Evolutionary conservation across 2,888 invertebrate species (phyloP).

Genomic region (Cinara cedri): DNA sequence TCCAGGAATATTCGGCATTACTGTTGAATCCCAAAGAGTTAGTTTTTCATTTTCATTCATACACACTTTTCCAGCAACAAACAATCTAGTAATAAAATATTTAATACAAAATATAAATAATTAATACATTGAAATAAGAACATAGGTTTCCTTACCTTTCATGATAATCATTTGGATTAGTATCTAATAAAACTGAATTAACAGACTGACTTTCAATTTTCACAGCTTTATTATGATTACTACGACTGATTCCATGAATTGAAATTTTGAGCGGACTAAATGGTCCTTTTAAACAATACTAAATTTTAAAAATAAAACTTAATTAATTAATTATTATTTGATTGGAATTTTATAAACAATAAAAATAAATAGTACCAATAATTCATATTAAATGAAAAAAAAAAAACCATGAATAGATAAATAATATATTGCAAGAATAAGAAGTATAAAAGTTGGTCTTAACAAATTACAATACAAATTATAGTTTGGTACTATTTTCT

Average conservation of each 20-base stretch:
- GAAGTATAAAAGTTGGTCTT: too few relatives aligned
- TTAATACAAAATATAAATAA: not conserved
- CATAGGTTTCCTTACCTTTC: slow-evolving; percentile 65
- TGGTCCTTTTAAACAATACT: slow-evolving; percentile 73
- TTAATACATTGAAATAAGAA: not conserved
- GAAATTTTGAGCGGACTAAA: slow-evolving; percentile 78
- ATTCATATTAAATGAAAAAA: too few relatives aligned
- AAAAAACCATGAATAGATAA: too few relatives aligned
- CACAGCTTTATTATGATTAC: slow-evolving; percentile 69
- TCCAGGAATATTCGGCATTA: slow-evolving; percentile 88
- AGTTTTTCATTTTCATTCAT: slow-evolving; percentile 66
- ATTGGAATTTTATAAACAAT: too few relatives aligned
- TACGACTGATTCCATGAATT: slow-evolving; percentile 70
- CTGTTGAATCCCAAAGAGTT: slow-evolving; percentile 77
- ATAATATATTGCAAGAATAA: too few relatives aligned
- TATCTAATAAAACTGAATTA: slow-evolving; percentile 83
- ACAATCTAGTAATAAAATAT: slow-evolving; percentile 64
- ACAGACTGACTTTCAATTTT: slow-evolving; percentile 79
- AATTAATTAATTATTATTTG: too few relatives aligned
- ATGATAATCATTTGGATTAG: slow-evolving; percentile 75
- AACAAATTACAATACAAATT: too few relatives aligned
- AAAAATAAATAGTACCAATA: too few relatives aligned
- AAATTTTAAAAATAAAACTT: too few relatives aligned
- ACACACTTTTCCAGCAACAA: slow-evolving; percentile 73
- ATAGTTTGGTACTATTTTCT: too few relatives aligned